phyloP scores from a whole-genome alignment of 2,113 vertebrate species.

The Oxyruncus cristatus region DNA sequence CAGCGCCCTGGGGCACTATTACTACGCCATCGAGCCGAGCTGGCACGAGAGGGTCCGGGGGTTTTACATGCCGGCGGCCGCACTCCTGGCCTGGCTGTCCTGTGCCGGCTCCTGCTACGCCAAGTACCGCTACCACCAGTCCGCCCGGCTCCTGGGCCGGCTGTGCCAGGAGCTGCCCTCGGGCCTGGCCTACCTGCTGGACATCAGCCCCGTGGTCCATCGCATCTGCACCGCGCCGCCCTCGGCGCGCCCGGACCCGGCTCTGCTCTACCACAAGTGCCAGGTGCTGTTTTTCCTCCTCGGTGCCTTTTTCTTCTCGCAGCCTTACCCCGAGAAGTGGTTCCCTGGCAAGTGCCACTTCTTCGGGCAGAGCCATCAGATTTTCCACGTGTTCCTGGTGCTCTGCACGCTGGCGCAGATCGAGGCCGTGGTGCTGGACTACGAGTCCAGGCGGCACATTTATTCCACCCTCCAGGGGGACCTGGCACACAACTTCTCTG shows the following conservation, averaged over 20 bases:
- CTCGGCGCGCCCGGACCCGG: constrained; percentile 62
- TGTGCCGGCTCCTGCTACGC: constrained; percentile 92
- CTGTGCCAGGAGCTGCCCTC: constrained; percentile 92
- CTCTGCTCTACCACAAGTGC: constrained; percentile 86
- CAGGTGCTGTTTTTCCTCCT: constrained; percentile 91
- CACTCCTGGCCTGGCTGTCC: constrained; percentile 89
- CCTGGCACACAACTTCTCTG: constrained; percentile 81
- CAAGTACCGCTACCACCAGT: constrained; percentile 79
- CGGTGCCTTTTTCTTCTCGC: constrained; percentile 90
- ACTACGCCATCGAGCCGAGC: constrained; percentile 86
- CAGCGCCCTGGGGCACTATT: constrained; percentile 89
- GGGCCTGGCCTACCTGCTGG: constrained; percentile 86
- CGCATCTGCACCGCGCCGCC: constrained; percentile 78
- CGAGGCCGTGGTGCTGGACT: constrained; percentile 89
- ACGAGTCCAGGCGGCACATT: constrained; percentile 77
- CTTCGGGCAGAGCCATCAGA: constrained; percentile 92
- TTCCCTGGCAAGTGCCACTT: constrained; percentile 89
- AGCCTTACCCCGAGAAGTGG: constrained; percentile 90
- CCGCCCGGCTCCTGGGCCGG: constrained; percentile 74
- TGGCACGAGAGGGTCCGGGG: constrained; percentile 80
- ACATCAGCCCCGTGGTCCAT: constrained; percentile 91
- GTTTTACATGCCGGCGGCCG: constrained; percentile 82
- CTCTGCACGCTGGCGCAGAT: constrained; percentile 91
- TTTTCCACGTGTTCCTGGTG: constrained; percentile 90
- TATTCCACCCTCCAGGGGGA: constrained; percentile 84